Conservation (phyloP, 2,888 invertebrate species). For the Melanchra persicariae region DNA sequence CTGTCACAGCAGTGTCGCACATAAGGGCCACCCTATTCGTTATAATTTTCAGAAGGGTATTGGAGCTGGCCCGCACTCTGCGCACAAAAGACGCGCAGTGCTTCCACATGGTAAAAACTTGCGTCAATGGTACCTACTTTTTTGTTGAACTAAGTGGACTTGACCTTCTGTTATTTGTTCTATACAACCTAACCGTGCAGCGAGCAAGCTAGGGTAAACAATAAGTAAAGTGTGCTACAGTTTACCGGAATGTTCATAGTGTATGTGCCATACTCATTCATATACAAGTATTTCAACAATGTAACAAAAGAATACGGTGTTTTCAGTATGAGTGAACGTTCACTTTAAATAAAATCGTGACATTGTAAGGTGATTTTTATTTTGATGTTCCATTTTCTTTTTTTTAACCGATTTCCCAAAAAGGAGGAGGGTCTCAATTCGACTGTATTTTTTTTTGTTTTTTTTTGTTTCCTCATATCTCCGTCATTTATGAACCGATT, state of each 20-base stretch:
- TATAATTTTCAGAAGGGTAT: too few species aligned
- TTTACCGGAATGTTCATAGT: conserved; percentile 51
- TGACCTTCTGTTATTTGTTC: conserved; percentile 6
- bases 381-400: neutral
- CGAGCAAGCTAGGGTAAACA: conserved; percentile 50
- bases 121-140: too few species aligned
- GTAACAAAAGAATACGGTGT: conserved; percentile 34
- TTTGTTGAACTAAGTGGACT: neutral
- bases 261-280: conserved; percentile 15
- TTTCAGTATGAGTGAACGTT: conserved; percentile 30
- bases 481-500: too few species aligned
- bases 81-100: too few species aligned
- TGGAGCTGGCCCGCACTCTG: too few species aligned
- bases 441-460: too few species aligned
- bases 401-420: too few species aligned
- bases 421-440: too few species aligned
- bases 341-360: conserved; percentile 29
- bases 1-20: too few species aligned
- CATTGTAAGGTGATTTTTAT: conserved; percentile 8
- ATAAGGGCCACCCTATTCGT: too few species aligned
- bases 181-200: neutral
- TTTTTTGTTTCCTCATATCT: too few species aligned
- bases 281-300: conserved; percentile 50
- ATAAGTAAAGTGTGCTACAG: conserved; percentile 47
- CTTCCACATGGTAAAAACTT: too few species aligned